Percentiles rank a stretch among this genome's conserved stretches.
phyloP scores from a whole-genome alignment of 1,140 invertebrate genomes.

The Lucilia sericata region DNA sequence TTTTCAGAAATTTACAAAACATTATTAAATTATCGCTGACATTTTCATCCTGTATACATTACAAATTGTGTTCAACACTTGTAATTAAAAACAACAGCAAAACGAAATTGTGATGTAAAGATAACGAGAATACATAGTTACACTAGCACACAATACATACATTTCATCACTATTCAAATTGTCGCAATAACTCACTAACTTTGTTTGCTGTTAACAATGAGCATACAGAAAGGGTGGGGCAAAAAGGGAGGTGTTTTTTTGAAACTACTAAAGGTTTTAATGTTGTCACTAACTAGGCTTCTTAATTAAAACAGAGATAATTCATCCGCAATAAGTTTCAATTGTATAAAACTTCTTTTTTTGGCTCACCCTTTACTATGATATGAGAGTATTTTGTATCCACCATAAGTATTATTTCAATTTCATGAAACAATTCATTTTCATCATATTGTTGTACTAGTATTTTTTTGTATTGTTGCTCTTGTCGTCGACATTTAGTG shows the following conservation, averaged over 20 bases:
- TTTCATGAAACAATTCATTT: conserved; percentile 15
- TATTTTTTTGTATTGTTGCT: too few relatives aligned
- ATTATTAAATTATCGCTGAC: too few relatives aligned
- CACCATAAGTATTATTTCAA: neutral
- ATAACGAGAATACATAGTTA: neutral
- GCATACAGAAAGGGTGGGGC: too few relatives aligned
- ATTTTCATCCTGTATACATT: too few relatives aligned
- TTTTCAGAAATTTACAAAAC: too few relatives aligned
- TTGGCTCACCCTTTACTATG: neutral
- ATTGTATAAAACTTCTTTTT: too few relatives aligned
- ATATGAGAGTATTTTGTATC: too few relatives aligned
- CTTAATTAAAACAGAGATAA: too few relatives aligned
- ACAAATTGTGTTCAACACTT: neutral
- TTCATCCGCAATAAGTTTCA: too few relatives aligned
- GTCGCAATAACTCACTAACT: neutral
- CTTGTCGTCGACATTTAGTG: conserved; percentile 25
- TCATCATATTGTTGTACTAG: neutral
- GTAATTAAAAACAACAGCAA: neutral
- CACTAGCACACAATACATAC: neutral
- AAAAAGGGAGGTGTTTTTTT: too few relatives aligned
- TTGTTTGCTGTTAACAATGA: neutral
- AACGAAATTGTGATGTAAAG: neutral
- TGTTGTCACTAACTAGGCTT: too few relatives aligned
- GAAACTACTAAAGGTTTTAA: too few relatives aligned
- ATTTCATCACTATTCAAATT: conserved; percentile 9